Conservation (phyloP, 2,797 vertebrate species). For the Rhabdophis nuchalis region DNA sequence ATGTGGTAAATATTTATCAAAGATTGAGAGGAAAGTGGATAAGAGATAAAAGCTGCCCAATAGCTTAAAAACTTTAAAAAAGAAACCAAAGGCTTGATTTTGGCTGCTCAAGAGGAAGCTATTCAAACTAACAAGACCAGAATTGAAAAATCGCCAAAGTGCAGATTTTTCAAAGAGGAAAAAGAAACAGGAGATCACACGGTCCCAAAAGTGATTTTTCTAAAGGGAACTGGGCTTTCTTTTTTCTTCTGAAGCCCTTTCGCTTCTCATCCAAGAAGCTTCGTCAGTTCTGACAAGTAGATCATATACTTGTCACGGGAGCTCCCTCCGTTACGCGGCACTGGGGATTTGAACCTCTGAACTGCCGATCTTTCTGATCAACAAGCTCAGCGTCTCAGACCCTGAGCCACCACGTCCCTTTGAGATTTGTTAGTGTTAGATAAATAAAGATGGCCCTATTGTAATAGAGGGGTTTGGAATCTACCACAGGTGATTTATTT, state of each 20-base stretch:
- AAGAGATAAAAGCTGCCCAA: background rate
- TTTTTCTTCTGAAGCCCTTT: no score
- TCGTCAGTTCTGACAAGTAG: background rate
- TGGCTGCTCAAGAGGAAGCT: background rate
- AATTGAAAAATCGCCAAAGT: background rate
- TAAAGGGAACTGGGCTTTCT: no score
- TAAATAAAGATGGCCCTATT: no score
- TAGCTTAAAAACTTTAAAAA: background rate
- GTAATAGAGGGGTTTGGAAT: background rate
- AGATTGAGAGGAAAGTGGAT: background rate
- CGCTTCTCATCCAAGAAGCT: no score
- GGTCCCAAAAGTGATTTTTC: background rate
- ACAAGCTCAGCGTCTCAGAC: no score
- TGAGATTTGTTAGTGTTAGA: no score
- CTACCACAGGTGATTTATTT: background rate
- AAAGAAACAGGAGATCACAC: background rate
- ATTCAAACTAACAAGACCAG: background rate
- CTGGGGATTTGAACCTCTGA: no score
- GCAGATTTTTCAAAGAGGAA: background rate
- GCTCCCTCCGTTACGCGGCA: no score
- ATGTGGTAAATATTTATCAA: background rate
- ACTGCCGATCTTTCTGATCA: no score
- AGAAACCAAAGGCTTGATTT: background rate
- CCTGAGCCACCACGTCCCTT: no score
- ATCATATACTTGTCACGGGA: no score